Base-by-base conservation (phyloP, 2,797 vertebrate genomes). In the Morelia viridis region DNA sequence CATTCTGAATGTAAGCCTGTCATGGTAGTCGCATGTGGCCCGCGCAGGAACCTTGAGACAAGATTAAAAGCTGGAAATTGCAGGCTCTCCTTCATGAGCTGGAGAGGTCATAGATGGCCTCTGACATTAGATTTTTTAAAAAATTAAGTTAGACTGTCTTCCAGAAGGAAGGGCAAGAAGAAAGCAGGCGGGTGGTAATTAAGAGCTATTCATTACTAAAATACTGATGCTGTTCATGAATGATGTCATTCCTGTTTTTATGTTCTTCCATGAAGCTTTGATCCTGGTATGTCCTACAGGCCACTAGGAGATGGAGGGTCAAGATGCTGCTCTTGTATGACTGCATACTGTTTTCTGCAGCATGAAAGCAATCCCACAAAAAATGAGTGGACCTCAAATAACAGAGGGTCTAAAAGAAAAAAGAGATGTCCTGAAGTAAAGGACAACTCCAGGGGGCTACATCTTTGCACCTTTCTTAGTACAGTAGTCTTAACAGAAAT, bases 41-140 rank as follows among this genome's bases (percentile, higher is more conserved):
- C 28, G 4, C 53, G 26, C 57, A n/a, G 46, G 28, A 56, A 35
- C 10, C 26, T 46, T 1, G 46, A 85, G 26, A 46, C 84, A 88
- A 84, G 41, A 65, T 92, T 57, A 58, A 92, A 19, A 50, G 24
- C 56, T 31, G 87, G 87, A 85, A 89, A 85, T 89, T 85, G 61
- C 61, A 85, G 35, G 80, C 35, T 46, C 31, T n/a, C 15, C 31
- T 58, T 89, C 50, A 57, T 7, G 50, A 41, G 28, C 15, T 26
- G 5, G 76, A 89, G 12, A 19, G n/a, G 50, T 28, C 3, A 57
- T 41, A n/a, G 83, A 86, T 17, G 61, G 46, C 35, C 76, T 85
- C 50, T 41, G 19, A 65, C 50, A 85, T 84, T n/a, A 84, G 15
- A 89, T 61, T 46, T 92, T 22, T 17, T 26, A 7, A 1, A n/a